These are phyloP conservation scores for Gallinago stenura DNA, from an alignment of 2,797 vertebrate species.

Conservation along the genomic window DNA sequence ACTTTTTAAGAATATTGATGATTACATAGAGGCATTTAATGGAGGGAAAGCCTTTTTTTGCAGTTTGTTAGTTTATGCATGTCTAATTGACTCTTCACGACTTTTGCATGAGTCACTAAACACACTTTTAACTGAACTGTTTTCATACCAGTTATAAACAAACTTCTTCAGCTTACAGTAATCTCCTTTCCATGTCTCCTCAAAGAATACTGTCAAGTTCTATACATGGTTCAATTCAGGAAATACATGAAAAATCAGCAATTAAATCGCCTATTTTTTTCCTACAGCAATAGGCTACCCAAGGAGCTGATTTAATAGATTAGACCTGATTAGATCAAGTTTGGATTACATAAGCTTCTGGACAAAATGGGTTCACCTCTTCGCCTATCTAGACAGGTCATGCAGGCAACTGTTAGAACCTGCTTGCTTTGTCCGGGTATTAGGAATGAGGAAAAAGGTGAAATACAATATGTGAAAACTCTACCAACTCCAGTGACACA, in stretches of 20 bases:
- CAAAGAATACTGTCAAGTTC: not conserved
- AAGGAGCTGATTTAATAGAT: not conserved
- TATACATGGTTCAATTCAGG: not conserved
- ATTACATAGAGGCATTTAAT: constrained; percentile 77
- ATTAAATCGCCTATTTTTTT: not conserved
- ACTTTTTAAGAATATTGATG: constrained; percentile 81
- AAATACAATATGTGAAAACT: not conserved
- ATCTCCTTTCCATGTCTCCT: not conserved
- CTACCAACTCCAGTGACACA: not conserved
- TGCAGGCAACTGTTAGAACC: not conserved
- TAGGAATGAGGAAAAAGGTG: not conserved
- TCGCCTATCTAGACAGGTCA: not conserved
- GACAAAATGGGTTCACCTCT: not conserved
- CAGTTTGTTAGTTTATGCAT: constrained; percentile 83
- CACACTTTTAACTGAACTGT: constrained; percentile 38
- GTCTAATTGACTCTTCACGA: constrained; percentile 82
- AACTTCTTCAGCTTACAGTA: not conserved
- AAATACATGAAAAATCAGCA: not conserved
- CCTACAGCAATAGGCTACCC: not conserved
- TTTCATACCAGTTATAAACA: constrained; percentile 29
- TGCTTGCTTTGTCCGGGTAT: not conserved
- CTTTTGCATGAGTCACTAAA: constrained; percentile 80
- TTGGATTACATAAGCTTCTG: not conserved
- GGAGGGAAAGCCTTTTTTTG: constrained; percentile 80
- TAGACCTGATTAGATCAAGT: not conserved